These are phyloP conservation scores for Bombus fervidus DNA, from an alignment of 1,140 invertebrate species.

Conservation along the genomic window DNA sequence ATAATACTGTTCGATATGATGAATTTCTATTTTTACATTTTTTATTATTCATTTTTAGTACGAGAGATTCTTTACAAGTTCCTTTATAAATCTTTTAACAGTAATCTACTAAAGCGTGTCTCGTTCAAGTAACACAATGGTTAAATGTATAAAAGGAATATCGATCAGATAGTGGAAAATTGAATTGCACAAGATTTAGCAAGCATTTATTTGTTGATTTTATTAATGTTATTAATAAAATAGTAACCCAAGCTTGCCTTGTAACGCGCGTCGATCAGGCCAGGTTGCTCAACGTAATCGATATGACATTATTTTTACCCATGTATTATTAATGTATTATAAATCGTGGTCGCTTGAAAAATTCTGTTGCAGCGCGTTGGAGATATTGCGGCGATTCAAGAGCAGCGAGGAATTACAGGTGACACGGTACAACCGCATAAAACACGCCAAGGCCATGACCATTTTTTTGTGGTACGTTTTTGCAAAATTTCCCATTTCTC, in stretches of 20 bases:
- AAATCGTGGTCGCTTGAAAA: conserved; percentile 42
- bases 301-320: conserved; percentile 53
- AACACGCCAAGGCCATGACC: conserved; percentile 78
- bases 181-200: too few species aligned
- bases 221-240: conserved; percentile 22
- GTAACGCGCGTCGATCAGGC: neutral
- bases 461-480: conserved; percentile 81
- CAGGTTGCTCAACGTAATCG: conserved; percentile 23
- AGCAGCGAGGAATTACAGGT: conserved; percentile 80
- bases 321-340: conserved; percentile 34
- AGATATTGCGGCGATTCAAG: conserved; percentile 82
- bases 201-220: neutral
- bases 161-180: neutral
- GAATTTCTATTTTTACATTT: too few species aligned
- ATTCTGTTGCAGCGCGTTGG: conserved; percentile 80
- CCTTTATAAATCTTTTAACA: neutral
- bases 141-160: neutral
- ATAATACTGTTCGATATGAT: too few species aligned
- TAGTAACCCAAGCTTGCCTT: neutral
- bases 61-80: neutral
- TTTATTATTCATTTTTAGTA: neutral
- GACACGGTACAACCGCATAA: conserved; percentile 79
- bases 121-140: too few species aligned
- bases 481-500: neutral
- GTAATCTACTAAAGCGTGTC: neutral